phyloP scores from a whole-genome alignment of 2,797 vertebrate species.

The Stomatorhinus walkeri region DNA sequence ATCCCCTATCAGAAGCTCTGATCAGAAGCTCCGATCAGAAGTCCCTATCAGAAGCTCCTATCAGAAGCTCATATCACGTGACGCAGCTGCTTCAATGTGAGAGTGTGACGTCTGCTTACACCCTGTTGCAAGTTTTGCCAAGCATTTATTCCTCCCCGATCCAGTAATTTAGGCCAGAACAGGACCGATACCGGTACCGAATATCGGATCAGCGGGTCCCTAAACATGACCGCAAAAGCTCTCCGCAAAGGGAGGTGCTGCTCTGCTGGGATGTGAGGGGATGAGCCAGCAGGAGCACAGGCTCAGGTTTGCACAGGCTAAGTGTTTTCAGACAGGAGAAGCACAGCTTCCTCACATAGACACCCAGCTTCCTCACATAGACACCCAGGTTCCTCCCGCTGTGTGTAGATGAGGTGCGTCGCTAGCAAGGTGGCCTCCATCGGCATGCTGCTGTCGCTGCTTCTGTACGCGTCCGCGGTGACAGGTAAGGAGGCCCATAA shows the following conservation, averaged over 20 bases:
- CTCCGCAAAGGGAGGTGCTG: background rate
- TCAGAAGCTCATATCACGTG: background rate
- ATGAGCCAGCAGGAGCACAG: background rate
- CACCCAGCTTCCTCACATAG: background rate
- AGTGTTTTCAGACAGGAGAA: background rate
- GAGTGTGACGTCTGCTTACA: background rate
- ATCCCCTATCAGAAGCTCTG: fast-evolving
- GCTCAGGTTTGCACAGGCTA: background rate
- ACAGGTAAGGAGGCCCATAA: background rate
- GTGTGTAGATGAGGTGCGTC: background rate
- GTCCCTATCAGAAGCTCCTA: too few species aligned
- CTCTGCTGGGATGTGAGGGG: background rate
- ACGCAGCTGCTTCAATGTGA: background rate
- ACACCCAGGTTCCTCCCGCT: background rate
- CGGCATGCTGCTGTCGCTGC: background rate
- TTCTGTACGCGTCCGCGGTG: background rate
- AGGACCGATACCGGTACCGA: background rate
- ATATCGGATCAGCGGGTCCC: background rate
- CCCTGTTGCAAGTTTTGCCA: background rate
- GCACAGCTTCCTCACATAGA: background rate
- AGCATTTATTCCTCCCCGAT: background rate
- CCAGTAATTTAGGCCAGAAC: background rate
- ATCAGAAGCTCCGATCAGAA: too few species aligned
- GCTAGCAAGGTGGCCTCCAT: background rate
- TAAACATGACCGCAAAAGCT: background rate